Base-by-base conservation (phyloP, 2,888 invertebrate species). In the Choristoneura rosaceana region DNA sequence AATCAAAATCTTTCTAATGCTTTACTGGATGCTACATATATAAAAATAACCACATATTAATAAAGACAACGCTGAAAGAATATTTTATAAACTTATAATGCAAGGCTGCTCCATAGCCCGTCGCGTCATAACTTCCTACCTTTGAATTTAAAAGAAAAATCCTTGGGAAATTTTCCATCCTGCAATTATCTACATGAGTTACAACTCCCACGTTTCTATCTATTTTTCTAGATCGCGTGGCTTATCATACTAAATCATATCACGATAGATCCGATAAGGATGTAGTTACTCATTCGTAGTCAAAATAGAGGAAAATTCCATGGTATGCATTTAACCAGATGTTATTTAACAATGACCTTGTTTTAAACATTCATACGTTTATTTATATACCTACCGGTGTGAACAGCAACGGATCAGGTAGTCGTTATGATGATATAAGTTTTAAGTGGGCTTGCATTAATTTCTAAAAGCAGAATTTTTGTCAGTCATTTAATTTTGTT, bases 331-430 rank as follows among this genome's bases (percentile, higher is more conserved):
- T 34, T 45, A n/a, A 0, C 14, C 7, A 55, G 25, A 55, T 66
- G 52, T 52, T 45, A 25, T 73, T 69, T 61, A 63, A 70, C 69
- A 71, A 71, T 74, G 75, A 47, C 47, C 63, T 74, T 66, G 64
- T 68, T 69, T 45, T 62, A 25, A 33, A 62, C 43, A 43, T 8
- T 34, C 14, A 8, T 25, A 5, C 58, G n/a, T 34, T 34, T 38
- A 38, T 41, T 62, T 4, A 62, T 62, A 15, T 41, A 60, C 38
- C 38, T n/a, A 60, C 45, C 5, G 14, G 14, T 33, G 45, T 45
- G 15, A 12, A 9, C 25, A 17, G 55, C 55, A 25, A 25, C 12
- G 25, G 38, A 7, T 7, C n/a, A 25, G 25, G 25, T 25, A 25
- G 25, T 25, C 25, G 25, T 25, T 25, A 25, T 25, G 25, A 25